A percentile compares a stretch with the other conserved stretches of the same genome.
phyloP scores from a whole-genome alignment of 2,888 invertebrate genomes.

The Malthinus seriepunctatus region DNA sequence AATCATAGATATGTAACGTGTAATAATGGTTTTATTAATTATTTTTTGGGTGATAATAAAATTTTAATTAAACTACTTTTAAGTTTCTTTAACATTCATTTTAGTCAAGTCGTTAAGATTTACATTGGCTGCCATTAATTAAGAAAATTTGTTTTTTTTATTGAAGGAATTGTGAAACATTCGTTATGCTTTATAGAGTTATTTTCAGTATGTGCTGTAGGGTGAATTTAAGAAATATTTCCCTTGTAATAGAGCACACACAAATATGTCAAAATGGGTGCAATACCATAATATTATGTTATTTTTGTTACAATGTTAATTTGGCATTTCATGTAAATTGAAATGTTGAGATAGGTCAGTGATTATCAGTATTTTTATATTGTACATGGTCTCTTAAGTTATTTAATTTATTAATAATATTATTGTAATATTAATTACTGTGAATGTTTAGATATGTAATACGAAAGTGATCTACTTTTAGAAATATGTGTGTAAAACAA shows the following conservation, averaged over 20 bases:
- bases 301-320: conserved; percentile 9
- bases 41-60: no score
- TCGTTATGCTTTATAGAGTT: neutral
- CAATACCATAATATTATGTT: conserved; percentile 16
- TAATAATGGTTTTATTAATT: no score
- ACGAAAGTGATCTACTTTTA: conserved; percentile 26
- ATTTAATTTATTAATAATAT: conserved; percentile 49
- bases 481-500: conserved; percentile 7
- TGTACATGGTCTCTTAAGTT: conserved; percentile 49
- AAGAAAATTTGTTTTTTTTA: no score
- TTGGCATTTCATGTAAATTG: conserved; percentile 9
- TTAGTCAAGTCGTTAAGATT: no score
- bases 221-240: neutral
- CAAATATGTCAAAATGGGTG: conserved; percentile 12
- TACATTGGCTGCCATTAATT: no score
- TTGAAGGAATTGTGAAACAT: no score
- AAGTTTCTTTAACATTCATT: no score
- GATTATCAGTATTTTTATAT: conserved; percentile 52
- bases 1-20: no score
- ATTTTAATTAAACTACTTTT: no score
- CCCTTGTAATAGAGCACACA: neutral
- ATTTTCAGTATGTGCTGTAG: neutral
- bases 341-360: conserved; percentile 43
- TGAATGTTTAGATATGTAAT: conserved; percentile 48
- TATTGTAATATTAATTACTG: conserved; percentile 47